These are phyloP conservation scores for Ascidia mentula DNA, from an alignment of 23 tunicate genomes.

Conservation along the genomic window DNA sequence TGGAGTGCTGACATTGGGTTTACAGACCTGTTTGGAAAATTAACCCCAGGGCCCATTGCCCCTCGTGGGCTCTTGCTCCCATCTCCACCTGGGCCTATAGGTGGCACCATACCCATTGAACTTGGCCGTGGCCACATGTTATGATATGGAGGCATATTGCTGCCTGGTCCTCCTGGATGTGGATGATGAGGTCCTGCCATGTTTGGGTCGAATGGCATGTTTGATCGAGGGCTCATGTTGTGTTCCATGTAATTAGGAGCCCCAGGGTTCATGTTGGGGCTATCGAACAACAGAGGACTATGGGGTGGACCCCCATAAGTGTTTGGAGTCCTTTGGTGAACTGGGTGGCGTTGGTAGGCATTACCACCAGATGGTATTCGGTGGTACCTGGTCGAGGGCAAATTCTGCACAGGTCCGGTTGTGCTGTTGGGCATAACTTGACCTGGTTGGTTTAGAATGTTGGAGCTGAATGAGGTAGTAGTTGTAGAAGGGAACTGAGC, in stretches of 20 bases:
- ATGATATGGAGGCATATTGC: slow-evolving; percentile 16
- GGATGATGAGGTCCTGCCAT: not conserved
- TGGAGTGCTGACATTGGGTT: slow-evolving; percentile 91
- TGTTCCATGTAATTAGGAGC: slow-evolving; percentile 20
- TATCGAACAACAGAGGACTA: not conserved
- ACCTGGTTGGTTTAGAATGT: slow-evolving; percentile 12
- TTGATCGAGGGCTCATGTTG: slow-evolving; percentile 40
- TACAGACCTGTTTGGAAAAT: slow-evolving; percentile 17
- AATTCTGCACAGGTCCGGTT: slow-evolving; percentile 3
- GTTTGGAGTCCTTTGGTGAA: slow-evolving; percentile 12
- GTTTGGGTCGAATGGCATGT: slow-evolving; percentile 32
- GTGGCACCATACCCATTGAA: slow-evolving; percentile 34
- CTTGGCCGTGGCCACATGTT: slow-evolving; percentile 37
- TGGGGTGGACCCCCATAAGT: not conserved
- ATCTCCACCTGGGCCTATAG: slow-evolving; percentile 13
- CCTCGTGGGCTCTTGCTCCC: slow-evolving; percentile 55
- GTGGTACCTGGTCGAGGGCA: slow-evolving; percentile 20
- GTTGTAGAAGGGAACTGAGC: slow-evolving; percentile 62
- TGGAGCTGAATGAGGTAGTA: slow-evolving; percentile 73
- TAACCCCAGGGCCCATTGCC: not conserved
- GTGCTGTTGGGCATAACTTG: not conserved
- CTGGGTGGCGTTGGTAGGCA: not conserved
- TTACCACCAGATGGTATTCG: slow-evolving; percentile 1
- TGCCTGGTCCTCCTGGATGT: not conserved
- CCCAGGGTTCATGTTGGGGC: not conserved